Conservation (phyloP, 1,140 invertebrate genomes). For the Monochamus saltuarius region DNA sequence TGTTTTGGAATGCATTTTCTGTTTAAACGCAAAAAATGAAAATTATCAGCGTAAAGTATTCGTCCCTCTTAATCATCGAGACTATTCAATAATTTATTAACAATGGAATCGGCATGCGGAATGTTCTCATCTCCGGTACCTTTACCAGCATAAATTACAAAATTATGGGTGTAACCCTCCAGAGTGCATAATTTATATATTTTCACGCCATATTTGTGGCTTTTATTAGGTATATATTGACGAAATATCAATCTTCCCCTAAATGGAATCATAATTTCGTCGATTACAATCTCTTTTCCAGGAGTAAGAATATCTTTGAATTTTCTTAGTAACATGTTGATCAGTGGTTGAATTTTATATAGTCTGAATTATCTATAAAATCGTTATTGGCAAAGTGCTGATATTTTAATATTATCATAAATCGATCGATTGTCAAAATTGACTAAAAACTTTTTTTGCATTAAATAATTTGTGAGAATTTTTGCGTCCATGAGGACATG, state of each 20-base stretch:
- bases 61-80: slow-evolving; percentile 17
- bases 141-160: slow-evolving; percentile 46
- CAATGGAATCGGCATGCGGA: slow-evolving; percentile 10
- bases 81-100: slow-evolving; percentile 4
- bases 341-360: slow-evolving; percentile 21
- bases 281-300: slow-evolving; percentile 28
- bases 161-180: slow-evolving; percentile 41
- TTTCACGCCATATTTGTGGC: slow-evolving; percentile 39
- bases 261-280: slow-evolving; percentile 47
- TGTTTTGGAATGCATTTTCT: slow-evolving; percentile 45
- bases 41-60: slow-evolving; percentile 39
- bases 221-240: slow-evolving; percentile 21
- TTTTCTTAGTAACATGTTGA: slow-evolving; percentile 20
- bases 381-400: slow-evolving; percentile 10
- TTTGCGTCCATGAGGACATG: too few relatives aligned
- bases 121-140: slow-evolving; percentile 5
- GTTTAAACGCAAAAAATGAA: slow-evolving; percentile 45
- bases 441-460: too few relatives aligned
- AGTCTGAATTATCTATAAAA: slow-evolving; percentile 2
- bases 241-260: slow-evolving; percentile 28
- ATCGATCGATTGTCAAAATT: too few relatives aligned
- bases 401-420: not conserved
- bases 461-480: too few relatives aligned
- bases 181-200: slow-evolving; percentile 44
- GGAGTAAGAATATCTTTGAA: slow-evolving; percentile 15